These are phyloP conservation scores for Ormia ochracea DNA, from an alignment of 2,888 invertebrate species.

Conservation along the genomic window DNA sequence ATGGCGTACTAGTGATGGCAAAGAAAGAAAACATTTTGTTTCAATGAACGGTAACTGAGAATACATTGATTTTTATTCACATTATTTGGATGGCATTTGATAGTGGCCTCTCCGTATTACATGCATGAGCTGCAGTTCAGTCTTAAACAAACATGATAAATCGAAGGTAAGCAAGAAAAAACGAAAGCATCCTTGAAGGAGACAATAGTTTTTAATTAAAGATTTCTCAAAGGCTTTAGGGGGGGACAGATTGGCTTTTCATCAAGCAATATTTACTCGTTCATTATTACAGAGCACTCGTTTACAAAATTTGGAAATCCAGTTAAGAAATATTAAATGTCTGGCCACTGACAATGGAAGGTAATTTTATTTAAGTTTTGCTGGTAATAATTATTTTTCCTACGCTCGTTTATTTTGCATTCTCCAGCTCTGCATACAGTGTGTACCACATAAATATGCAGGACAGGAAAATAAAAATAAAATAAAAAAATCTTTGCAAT, in stretches of 20 bases:
- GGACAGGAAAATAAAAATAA: no score
- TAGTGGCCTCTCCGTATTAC: conserved; percentile 20
- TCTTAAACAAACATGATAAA: not conserved
- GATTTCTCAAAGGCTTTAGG: not conserved
- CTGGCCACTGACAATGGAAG: no score
- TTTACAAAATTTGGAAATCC: not conserved
- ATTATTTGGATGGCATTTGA: conserved; percentile 34
- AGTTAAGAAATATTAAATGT: not conserved
- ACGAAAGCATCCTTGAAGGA: not conserved
- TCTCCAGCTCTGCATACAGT: no score
- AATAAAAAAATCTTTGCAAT: no score
- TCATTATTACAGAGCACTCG: no score
- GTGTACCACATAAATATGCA: no score
- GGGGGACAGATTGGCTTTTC: not conserved
- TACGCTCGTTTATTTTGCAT: no score
- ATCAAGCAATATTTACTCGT: no score
- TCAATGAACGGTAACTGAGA: conserved; percentile 5
- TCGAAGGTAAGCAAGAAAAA: not conserved
- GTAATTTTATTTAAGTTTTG: no score
- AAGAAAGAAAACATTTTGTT: conserved; percentile 3
- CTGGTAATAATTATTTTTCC: no score
- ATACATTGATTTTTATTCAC: conserved; percentile 27
- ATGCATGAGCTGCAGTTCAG: conserved; percentile 11
- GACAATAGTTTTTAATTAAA: conserved; percentile 22
- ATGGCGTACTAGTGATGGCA: not conserved